Conservation (phyloP, 1,140 invertebrate species). For the Leptinotarsa undecemlineata region DNA sequence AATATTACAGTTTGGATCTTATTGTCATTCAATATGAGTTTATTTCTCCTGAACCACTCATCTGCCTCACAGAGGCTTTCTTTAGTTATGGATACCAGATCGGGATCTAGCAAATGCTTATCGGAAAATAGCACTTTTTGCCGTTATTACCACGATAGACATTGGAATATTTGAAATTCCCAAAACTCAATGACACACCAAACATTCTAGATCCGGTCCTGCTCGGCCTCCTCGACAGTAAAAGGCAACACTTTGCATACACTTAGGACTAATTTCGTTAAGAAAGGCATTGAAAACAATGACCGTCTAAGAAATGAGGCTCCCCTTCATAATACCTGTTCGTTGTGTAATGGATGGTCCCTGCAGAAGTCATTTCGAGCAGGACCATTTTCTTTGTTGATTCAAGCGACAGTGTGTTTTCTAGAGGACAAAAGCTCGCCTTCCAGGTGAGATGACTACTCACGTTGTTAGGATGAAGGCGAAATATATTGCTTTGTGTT, state of each 20-base stretch:
- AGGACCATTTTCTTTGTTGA: conserved; percentile 18
- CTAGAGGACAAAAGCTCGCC: conserved; percentile 5
- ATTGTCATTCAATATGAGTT: no score
- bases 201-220: no score
- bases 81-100: no score
- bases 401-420: conserved; percentile 11
- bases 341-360: conserved; percentile 15
- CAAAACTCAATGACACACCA: no score
- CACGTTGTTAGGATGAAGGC: background rate
- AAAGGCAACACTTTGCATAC: conserved; percentile 23
- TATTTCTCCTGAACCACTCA: no score
- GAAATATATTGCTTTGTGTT: background rate
- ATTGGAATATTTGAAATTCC: no score
- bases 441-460: conserved; percentile 16
- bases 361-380: conserved; percentile 6
- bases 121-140: no score
- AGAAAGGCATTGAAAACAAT: conserved; percentile 26
- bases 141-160: no score
- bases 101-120: no score
- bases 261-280: conserved; percentile 25
- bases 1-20: no score
- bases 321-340: conserved; percentile 20
- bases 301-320: conserved; percentile 12
- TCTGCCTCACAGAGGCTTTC: no score
- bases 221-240: background rate